Evolutionary conservation across 1,140 invertebrate species (phyloP), one percentile per base, ranked within the genome.

Genomic region (Drosophila watanabei): DNA sequence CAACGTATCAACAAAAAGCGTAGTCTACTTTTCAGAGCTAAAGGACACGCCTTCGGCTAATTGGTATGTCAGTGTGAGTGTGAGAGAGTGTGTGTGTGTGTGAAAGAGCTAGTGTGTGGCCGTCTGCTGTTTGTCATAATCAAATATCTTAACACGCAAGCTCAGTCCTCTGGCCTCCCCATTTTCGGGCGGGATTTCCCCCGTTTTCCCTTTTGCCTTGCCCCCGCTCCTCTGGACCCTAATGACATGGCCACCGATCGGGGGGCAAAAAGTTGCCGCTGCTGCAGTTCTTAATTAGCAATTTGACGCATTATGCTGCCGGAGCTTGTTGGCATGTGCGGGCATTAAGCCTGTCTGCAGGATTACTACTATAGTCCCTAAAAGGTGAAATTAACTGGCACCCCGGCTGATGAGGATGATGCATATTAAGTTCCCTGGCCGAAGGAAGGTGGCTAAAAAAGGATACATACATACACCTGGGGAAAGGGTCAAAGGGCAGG

Each of bases 101-200:
- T 35, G 41, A 48, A 39, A 43, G 11, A 14, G 14, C 43, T 37
- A 68, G 14, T 65, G 46, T 63, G 57, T 71, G 52, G 32, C 52
- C 52, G 58, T 60, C 52, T 56, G 20, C 37, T 84, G 73, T 89
- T 75, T 88, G 84, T 89, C 84, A 88, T 88, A 88, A 89, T 88
- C 78, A 88, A 88, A 84, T 89, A 79, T 78, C 69, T 88, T 70
- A 89, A 81, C 84, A 88, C 84, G 84, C 84, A 88, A 88, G 77
- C 69, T 77, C 59, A 65, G 60, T 59, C 71, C 54, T 24, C 66
- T 76, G 54, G 33, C 54, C 52, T 65, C 32, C 20, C 20, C 66
- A 28, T 43, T 57, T 75, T 37, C 5, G 32, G 32, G 41, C 2
- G 33, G 48, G 16, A 24, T 65, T 20, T 43, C 24, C 33, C 62